Percentiles rank a stretch among this genome's conserved stretches.
Evolutionary conservation across 2,888 invertebrate genomes (phyloP).

Genomic region (Amblyjoppa proteus): DNA sequence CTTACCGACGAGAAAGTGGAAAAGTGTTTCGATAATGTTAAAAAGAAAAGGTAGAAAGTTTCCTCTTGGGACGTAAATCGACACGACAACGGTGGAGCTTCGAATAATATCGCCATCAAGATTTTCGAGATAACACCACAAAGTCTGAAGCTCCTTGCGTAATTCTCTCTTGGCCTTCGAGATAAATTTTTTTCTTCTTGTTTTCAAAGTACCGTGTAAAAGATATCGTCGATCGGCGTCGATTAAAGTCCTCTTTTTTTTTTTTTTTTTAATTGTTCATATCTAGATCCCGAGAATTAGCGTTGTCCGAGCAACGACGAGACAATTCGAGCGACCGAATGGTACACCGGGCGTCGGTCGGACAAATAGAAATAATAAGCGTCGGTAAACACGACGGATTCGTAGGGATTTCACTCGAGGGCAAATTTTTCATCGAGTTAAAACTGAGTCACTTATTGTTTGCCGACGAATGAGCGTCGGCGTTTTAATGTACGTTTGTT

Average conservation of each 20-base stretch:
- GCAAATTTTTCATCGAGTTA: conserved; percentile 27
- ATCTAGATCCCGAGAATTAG: background rate
- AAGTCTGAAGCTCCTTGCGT: background rate
- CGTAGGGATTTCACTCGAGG: background rate
- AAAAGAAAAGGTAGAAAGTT: background rate
- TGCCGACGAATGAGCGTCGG: conserved; percentile 62
- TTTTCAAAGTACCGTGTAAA: conserved; percentile 9
- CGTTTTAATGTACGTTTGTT: conserved; percentile 41
- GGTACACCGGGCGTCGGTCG: background rate
- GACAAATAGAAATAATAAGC: background rate
- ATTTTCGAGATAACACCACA: conserved; percentile 2
- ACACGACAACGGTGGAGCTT: background rate
- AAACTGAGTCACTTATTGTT: conserved; percentile 52
- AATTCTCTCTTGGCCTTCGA: background rate
- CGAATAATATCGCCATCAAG: background rate
- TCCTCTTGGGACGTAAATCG: background rate
- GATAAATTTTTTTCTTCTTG: background rate
- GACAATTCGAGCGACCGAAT: background rate
- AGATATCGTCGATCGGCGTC: background rate
- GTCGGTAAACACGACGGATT: background rate
- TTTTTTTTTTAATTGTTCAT: background rate
- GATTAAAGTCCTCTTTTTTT: background rate
- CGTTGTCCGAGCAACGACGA: background rate
- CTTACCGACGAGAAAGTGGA: conserved; percentile 4
- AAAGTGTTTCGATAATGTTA: background rate